Base-by-base conservation (phyloP, 2,888 invertebrate species). In the Metopia argyrocephala region DNA sequence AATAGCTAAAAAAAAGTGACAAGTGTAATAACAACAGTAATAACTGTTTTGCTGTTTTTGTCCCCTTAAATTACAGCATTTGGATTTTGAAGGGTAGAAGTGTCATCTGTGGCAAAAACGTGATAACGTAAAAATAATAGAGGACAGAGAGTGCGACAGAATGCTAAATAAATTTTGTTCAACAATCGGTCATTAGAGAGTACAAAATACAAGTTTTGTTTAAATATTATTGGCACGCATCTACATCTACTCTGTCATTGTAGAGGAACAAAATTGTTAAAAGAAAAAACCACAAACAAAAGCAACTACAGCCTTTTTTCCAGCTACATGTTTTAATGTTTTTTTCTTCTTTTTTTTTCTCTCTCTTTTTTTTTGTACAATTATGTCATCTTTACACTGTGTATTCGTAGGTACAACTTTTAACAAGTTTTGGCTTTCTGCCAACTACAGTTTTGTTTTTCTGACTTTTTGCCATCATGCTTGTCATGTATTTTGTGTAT, bases 341-440 rank as follows among this genome's bases (percentile, higher is more conserved):
- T 20, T 56, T 5, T 56, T 27, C 15, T 59, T 20, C 2, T n/a
- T 27, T 56, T 25, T n/a, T 28, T 27, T 57, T 1, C 15, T 0
- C 23, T n/a, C 54, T 7, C 1, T 27, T 56, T 25, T 45, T 21
- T 61, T 61, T 1, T 28, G 25, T 31, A n/a, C n/a, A n/a, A n/a
- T n/a, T n/a, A n/a, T n/a, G n/a, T n/a, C n/a, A n/a, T 31, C 0
- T 12, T 31, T 12, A 31, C 31, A 31, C 1, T 46, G 7, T 50
- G 18, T 54, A 27, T 66, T 20, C 31, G 1, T 23, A 20, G 48
- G 68, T 31, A 65, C 5, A 74, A 74, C 54, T 74, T 78, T 76
- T 68, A 57, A 46, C 20, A 70, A 70, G 6, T 70, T 38, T 78
- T 78, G 68, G 71, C 75, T 46, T 48, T 27, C 54, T 38, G 69